Percentiles rank a stretch among this genome's conserved stretches.
These are phyloP conservation scores for Heliconius hewitsoni DNA, from an alignment of 1,140 invertebrate species.

Conservation along the genomic window DNA sequence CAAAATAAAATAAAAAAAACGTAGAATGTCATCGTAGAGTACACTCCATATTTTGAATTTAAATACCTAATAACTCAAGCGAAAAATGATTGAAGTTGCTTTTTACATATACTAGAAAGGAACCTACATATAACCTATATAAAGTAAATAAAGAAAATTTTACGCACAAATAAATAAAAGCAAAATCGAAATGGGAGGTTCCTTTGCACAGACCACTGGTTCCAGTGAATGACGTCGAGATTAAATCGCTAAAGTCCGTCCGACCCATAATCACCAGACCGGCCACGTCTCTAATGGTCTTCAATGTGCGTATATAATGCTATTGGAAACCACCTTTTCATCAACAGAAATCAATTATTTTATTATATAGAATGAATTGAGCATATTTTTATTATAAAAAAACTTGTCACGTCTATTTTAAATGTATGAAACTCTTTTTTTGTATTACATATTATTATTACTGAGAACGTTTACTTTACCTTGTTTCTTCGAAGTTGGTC, in stretches of 20 bases:
- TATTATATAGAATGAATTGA: too few relatives aligned
- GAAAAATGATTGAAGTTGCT: neutral
- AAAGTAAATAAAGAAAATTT: neutral
- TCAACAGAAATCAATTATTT: neutral
- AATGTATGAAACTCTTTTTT: too few relatives aligned
- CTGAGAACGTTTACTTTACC: too few relatives aligned
- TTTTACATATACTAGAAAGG: neutral
- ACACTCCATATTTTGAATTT: too few relatives aligned
- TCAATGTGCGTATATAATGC: neutral
- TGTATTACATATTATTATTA: too few relatives aligned
- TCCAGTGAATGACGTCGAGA: slow-evolving; percentile 25
- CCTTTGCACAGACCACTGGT: slow-evolving; percentile 6
- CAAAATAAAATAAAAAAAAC: neutral
- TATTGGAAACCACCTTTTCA: neutral
- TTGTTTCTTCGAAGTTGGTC: too few relatives aligned
- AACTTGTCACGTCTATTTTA: too few relatives aligned
- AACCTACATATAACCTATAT: neutral
- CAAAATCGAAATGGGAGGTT: neutral
- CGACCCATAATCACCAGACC: neutral
- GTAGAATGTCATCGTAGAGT: too few relatives aligned
- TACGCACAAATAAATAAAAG: slow-evolving; percentile 2
- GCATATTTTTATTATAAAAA: too few relatives aligned
- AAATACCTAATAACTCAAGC: too few relatives aligned
- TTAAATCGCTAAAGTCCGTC: slow-evolving; percentile 13
- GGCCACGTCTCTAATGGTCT: neutral